Evolutionary conservation across 1,140 invertebrate genomes (phyloP).

Genomic region (Ceratina japonica): DNA sequence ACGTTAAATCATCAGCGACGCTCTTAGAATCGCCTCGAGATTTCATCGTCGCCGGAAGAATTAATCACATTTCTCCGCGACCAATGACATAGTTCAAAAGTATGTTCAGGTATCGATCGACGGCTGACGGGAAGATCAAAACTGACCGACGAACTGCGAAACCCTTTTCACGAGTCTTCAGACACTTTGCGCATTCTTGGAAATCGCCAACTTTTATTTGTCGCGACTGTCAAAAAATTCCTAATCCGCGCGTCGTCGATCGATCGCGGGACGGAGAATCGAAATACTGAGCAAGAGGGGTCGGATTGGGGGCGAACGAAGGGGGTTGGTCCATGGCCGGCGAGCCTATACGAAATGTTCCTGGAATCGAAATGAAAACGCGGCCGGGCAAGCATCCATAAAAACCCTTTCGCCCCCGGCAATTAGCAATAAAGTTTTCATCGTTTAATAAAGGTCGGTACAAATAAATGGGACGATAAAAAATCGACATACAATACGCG

Average conservation of each 20-base stretch:
- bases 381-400: constrained; percentile 69
- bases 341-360: constrained; percentile 42
- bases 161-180: too few species aligned
- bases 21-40: constrained; percentile 31
- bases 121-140: background rate
- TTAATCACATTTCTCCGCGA: constrained; percentile 20
- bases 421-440: constrained; percentile 78
- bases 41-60: constrained; percentile 17
- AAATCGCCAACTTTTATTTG: too few species aligned
- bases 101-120: background rate
- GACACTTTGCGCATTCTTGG: too few species aligned
- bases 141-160: too few species aligned
- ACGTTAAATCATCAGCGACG: constrained; percentile 39
- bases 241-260: background rate
- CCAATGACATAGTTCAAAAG: background rate
- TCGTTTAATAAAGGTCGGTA: constrained; percentile 77
- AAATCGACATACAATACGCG: constrained; percentile 73
- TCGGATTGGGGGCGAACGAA: background rate
- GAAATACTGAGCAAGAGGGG: background rate
- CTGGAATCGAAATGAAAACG: constrained; percentile 74
- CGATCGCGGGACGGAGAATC: background rate
- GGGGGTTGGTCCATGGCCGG: background rate
- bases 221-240: too few species aligned
- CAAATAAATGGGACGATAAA: constrained; percentile 76
- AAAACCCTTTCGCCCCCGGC: constrained; percentile 74